Evolutionary conservation across 1,140 invertebrate species (phyloP).

Genomic region (Globodera rostochiensis): DNA sequence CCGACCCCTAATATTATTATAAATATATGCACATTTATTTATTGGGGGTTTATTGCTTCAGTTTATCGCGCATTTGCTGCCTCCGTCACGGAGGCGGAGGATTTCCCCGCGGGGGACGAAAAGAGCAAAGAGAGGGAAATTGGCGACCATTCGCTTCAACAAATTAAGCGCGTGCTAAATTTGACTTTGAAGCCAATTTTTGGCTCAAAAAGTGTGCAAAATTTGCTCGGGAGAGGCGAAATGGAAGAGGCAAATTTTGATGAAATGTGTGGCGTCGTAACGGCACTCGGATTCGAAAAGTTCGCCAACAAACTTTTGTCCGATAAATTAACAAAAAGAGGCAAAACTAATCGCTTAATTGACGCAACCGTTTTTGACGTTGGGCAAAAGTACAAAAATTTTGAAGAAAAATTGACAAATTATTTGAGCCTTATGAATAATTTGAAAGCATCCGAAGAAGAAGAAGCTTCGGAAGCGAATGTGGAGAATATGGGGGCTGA

Average conservation of each 20-base stretch:
- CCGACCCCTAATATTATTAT: no score
- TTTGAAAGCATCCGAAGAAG: background rate
- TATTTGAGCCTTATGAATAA: background rate
- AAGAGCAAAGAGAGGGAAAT: background rate
- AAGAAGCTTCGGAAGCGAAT: background rate
- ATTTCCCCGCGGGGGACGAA: background rate
- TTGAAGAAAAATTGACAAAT: background rate
- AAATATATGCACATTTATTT: no score
- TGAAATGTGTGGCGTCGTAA: background rate
- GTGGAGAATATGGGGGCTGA: background rate
- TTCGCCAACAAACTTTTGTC: background rate
- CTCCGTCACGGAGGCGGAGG: background rate
- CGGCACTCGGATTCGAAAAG: background rate
- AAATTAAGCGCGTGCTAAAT: background rate
- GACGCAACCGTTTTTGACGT: background rate
- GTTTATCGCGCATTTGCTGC: background rate
- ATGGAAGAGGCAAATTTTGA: background rate
- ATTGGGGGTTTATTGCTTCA: background rate
- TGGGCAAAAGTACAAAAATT: background rate
- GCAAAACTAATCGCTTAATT: background rate
- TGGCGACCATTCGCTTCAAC: background rate
- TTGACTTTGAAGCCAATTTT: background rate
- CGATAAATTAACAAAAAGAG: background rate
- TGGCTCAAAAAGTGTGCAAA: no score
- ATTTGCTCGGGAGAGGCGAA: background rate